phyloP scores from a whole-genome alignment of 2,113 vertebrate genomes.

The Protobothrops mucrosquamatus region DNA sequence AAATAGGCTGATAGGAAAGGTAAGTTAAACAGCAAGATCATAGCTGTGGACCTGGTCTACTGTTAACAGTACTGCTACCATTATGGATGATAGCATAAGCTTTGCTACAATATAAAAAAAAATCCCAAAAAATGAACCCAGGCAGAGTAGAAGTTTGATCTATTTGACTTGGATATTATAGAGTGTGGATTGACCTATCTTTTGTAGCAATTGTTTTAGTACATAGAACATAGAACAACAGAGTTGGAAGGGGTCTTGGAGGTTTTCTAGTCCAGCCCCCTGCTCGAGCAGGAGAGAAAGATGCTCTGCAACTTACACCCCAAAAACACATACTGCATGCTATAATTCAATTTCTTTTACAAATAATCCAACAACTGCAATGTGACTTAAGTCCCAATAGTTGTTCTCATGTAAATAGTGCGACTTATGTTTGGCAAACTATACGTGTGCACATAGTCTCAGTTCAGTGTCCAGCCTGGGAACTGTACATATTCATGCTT shows the following conservation, averaged over 20 bases:
- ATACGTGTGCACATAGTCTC: neutral
- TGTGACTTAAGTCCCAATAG: slow-evolving; percentile 48
- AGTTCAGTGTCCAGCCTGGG: neutral
- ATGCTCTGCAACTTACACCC: slow-evolving; percentile 53
- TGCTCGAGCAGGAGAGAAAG: neutral
- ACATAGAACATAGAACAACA: neutral
- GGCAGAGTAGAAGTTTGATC: slow-evolving; percentile 15
- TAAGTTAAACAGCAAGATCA: neutral
- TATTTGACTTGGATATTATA: slow-evolving; percentile 45
- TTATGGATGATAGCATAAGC: neutral
- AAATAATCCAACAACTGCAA: slow-evolving; percentile 3
- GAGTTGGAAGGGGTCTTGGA: neutral
- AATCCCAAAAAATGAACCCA: slow-evolving; percentile 37
- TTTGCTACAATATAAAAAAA: neutral
- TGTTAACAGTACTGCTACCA: neutral
- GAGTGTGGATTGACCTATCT: slow-evolving; percentile 44
- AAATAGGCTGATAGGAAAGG: neutral
- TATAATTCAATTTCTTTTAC: slow-evolving; percentile 58
- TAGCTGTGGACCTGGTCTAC: neutral
- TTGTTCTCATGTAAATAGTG: slow-evolving; percentile 34
- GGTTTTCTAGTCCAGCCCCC: neutral
- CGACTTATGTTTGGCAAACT: neutral
- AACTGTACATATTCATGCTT: neutral
- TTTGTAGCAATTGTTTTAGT: slow-evolving; percentile 41
- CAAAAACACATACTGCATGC: slow-evolving; percentile 36